Evolutionary conservation across 2,888 invertebrate species (phyloP).

Genomic region (Metalampra italica): DNA sequence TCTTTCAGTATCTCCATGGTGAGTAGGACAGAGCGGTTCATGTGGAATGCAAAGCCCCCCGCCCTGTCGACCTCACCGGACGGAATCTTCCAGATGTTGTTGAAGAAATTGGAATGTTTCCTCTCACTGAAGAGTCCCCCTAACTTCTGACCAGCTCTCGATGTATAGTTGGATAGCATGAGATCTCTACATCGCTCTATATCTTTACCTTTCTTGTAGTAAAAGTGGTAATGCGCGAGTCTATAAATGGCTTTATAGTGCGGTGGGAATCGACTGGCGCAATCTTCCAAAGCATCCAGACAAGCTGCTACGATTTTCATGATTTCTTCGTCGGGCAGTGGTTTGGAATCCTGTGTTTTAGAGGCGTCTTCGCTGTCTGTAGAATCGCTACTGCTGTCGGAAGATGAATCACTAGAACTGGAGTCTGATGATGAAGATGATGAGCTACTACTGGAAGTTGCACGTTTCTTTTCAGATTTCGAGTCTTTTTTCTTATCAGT

Average conservation of each 20-base stretch:
- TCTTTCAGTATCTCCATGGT: slow-evolving; percentile 89
- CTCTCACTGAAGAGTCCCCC: slow-evolving; percentile 92
- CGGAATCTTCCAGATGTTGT: slow-evolving; percentile 96
- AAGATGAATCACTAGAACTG: slow-evolving; percentile 77
- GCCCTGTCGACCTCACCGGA: slow-evolving; percentile 93
- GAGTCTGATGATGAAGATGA: slow-evolving; percentile 71
- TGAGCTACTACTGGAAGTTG: slow-evolving; percentile 57
- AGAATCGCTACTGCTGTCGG: slow-evolving; percentile 73
- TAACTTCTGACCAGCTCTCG: slow-evolving; percentile 82
- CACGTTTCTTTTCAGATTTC: slow-evolving; percentile 49
- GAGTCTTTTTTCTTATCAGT: slow-evolving; percentile 16
- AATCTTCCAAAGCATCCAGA: slow-evolving; percentile 88
- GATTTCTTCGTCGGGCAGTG: slow-evolving; percentile 74
- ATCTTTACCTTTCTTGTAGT: slow-evolving; percentile 83
- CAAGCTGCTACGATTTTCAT: slow-evolving; percentile 82
- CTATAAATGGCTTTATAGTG: slow-evolving; percentile 96
- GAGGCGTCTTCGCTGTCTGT: slow-evolving; percentile 73
- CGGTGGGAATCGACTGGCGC: slow-evolving; percentile 90
- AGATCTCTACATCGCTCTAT: slow-evolving; percentile 84
- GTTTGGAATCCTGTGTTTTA: slow-evolving; percentile 55
- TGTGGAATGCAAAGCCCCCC: slow-evolving; percentile 94
- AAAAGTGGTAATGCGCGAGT: slow-evolving; percentile 89
- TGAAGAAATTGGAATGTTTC: slow-evolving; percentile 92
- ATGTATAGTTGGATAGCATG: slow-evolving; percentile 83
- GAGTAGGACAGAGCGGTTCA: slow-evolving; percentile 90